Evolutionary conservation across 2,888 invertebrate genomes (phyloP), one percentile per base, ranked within the genome.

Genomic region (Geophilus truncorum): DNA sequence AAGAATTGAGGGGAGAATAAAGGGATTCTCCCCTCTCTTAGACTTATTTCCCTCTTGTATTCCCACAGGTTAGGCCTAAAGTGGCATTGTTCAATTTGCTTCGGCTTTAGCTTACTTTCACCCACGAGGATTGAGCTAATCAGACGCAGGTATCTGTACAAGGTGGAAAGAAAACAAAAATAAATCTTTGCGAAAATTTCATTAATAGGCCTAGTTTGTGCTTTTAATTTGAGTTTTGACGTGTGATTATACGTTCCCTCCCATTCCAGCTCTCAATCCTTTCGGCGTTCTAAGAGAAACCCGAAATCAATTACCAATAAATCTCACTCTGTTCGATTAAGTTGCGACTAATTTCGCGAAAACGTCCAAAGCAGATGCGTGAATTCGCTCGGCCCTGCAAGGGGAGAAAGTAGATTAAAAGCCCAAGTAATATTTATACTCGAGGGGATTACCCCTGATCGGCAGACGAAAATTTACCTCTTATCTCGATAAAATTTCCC

Each of bases 1-100:
- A 70, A 70, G 70, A 70, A 70, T 70, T 70, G 70, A 70, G 70
- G 70, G 70, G 70, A 70, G 70, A 28, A 70, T 70, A 70, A 70
- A 70, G 28, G 70, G 70, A 70, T 70, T 70, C 70, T 70, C 70
- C 70, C 70, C 70, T 28, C 70, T 70, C 28, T 70, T 70, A 70
- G 25, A 70, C 70, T 70, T 70, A 70, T 70, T 70, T 70, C 70
- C 62, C 70, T 70, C 70, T 70, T 70, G 70, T 70, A 70, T 70
- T 70, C 70, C 70, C 70, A 25, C 28, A 70, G 70, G 70, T 70
- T 23, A 70, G 28, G 28, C 70, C 70, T 70, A 70, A 70, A 23
- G 28, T 70, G 25, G 70, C 28, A 70, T 70, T 28, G 70, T 28
- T 28, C 28, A 23, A 62, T 62, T 62, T 62, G n/a, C n/a, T 3